phyloP scores from a whole-genome alignment of 2,888 invertebrate genomes.

The Rhagonycha lutea region DNA sequence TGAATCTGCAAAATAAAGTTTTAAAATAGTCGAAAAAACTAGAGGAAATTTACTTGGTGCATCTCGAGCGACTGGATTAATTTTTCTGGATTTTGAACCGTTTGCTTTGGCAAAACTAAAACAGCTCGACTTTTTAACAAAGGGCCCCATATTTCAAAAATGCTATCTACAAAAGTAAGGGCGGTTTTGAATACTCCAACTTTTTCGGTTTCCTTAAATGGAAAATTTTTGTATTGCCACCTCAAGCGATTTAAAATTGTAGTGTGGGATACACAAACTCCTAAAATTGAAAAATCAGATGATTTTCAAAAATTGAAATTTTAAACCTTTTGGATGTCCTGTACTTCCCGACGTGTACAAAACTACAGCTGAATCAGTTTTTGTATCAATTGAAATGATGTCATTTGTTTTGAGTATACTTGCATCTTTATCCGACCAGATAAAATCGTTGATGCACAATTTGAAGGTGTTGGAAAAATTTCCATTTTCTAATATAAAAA shows the following conservation, averaged over 20 bases:
- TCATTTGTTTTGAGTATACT: conserved; percentile 63
- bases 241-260: conserved; percentile 77
- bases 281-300: conserved; percentile 51
- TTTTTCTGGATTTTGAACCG: conserved; percentile 73
- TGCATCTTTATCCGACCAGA: conserved; percentile 68
- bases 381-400: conserved; percentile 72
- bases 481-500: background rate
- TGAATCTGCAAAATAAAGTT: conserved; percentile 70
- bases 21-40: too few species aligned
- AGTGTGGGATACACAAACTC: conserved; percentile 78
- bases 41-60: too few species aligned
- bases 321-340: conserved; percentile 81
- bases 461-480: conserved; percentile 41
- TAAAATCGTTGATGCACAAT: conserved; percentile 58
- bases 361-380: too few species aligned
- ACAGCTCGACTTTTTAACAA: conserved; percentile 69
- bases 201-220: conserved; percentile 65
- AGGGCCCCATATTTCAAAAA: conserved; percentile 80
- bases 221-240: conserved; percentile 81
- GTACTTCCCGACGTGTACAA: conserved; percentile 91
- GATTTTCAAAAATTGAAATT: conserved; percentile 43
- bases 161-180: conserved; percentile 82
- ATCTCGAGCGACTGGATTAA: conserved; percentile 46
- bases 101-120: conserved; percentile 68
- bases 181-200: conserved; percentile 83